These are phyloP conservation scores for Leistus spinibarbis DNA, from an alignment of 2,888 invertebrate genomes.

Conservation along the genomic window DNA sequence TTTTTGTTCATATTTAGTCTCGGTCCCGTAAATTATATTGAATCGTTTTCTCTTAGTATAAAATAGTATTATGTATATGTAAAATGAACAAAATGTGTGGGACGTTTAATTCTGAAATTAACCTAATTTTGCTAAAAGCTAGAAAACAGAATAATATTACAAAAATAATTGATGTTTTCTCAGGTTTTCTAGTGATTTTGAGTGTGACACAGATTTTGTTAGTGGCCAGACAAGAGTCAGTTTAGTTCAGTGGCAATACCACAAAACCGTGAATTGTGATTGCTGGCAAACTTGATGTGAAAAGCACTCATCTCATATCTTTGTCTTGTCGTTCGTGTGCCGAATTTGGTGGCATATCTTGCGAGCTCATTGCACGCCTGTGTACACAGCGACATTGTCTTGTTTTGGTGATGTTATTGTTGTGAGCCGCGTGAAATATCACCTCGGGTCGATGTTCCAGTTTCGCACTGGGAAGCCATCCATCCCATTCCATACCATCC, in stretches of 20 bases:
- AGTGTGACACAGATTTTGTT: not conserved
- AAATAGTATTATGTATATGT: not conserved
- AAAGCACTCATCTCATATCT: not conserved
- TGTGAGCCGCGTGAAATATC: conserved; percentile 9
- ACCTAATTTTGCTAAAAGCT: not conserved
- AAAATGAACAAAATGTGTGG: not conserved
- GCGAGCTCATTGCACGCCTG: not conserved
- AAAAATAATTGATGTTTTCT: not conserved
- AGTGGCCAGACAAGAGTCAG: not conserved
- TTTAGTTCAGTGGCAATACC: not conserved
- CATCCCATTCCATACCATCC: not conserved
- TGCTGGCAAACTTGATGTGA: not conserved
- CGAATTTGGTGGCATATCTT: not conserved
- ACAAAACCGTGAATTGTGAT: not conserved
- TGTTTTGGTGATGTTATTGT: conserved; percentile 2
- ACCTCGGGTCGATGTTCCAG: conserved; percentile 11
- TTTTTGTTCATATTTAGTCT: too few relatives aligned
- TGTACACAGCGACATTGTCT: not conserved
- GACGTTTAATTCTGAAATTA: not conserved
- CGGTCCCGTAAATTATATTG: too few relatives aligned
- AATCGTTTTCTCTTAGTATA: not conserved
- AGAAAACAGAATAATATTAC: not conserved
- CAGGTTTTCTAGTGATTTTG: not conserved
- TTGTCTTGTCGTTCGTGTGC: not conserved
- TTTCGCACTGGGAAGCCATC: not conserved